Conservation (phyloP, 2,888 invertebrate genomes). For the Hipparchia semele region DNA sequence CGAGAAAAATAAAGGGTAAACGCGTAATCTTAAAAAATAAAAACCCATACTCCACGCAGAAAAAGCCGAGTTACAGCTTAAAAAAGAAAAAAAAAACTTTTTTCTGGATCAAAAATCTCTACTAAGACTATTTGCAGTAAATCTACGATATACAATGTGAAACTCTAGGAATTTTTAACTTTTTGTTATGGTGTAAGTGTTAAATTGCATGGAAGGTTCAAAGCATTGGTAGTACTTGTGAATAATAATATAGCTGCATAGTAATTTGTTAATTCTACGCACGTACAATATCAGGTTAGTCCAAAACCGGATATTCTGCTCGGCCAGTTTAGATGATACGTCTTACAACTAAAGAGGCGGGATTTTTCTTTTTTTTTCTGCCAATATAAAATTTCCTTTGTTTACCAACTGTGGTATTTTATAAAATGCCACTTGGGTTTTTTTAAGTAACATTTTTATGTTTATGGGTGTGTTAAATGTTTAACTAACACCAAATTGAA, state of each 20-base stretch:
- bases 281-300: conserved; percentile 66
- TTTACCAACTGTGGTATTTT: not conserved
- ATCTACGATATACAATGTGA: not conserved
- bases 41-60: no score
- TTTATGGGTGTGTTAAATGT: not conserved
- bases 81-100: no score
- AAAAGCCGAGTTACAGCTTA: no score
- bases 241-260: conserved; percentile 45
- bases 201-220: not conserved
- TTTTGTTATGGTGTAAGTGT: not conserved
- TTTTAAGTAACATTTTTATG: not conserved
- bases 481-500: no score
- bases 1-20: no score
- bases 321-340: conserved; percentile 46
- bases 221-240: not conserved
- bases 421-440: not conserved
- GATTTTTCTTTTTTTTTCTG: conserved; percentile 17
- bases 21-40: no score
- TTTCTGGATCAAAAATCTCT: no score
- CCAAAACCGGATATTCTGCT: conserved; percentile 66
- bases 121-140: not conserved
- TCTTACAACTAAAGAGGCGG: not conserved
- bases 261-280: conserved; percentile 59
- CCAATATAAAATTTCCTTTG: conserved; percentile 16
- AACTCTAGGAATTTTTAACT: not conserved